A percentile compares a stretch with the other conserved stretches of the same genome.
These are phyloP conservation scores for Cotesia vestalis DNA, from an alignment of 1,140 invertebrate species.

Conservation along the genomic window DNA sequence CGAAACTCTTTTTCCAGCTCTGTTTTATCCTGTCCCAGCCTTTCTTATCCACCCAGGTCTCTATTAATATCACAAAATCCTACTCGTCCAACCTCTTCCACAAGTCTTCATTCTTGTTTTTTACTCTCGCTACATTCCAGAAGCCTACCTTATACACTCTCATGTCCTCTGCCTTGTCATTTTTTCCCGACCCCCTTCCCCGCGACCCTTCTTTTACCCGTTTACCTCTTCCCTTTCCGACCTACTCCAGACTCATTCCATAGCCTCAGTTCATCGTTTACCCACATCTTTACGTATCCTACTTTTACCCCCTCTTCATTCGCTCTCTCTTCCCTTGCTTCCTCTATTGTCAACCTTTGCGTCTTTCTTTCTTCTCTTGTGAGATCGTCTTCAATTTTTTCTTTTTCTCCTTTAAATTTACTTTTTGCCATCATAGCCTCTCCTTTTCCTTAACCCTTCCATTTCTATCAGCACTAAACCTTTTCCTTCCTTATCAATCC, in stretches of 20 bases:
- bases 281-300: too few relatives aligned
- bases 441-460: neutral
- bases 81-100: neutral
- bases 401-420: neutral
- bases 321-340: neutral
- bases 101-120: neutral
- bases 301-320: too few relatives aligned
- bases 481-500: neutral
- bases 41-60: slow-evolving; percentile 5
- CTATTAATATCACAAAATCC: neutral
- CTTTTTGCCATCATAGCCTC: neutral
- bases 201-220: too few relatives aligned
- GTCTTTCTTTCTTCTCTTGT: too few relatives aligned
- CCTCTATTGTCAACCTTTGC: neutral
- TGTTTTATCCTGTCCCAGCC: neutral
- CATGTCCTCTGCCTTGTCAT: neutral
- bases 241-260: too few relatives aligned
- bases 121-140: neutral
- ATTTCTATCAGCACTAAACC: neutral
- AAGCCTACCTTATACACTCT: neutral
- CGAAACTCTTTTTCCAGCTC: neutral
- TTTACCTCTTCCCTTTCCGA: too few relatives aligned
- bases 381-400: too few relatives aligned
- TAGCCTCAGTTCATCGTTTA: too few relatives aligned
- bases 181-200: neutral